Base-by-base conservation (phyloP, 2,888 invertebrate species). In the Punctoribates punctum region DNA sequence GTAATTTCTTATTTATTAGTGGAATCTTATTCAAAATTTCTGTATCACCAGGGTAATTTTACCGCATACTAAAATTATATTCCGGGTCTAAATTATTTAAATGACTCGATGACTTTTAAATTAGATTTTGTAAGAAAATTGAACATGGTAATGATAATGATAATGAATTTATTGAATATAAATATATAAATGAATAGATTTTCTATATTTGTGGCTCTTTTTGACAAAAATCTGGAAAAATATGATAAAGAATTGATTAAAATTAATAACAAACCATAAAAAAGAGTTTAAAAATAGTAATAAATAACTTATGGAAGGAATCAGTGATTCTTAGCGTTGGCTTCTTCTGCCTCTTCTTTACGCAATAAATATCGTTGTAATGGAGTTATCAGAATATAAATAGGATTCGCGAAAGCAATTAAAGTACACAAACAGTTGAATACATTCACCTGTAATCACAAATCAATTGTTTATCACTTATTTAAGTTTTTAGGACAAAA, bases 291-390 rank as follows among this genome's bases (percentile, higher is more conserved):
- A 34, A 34, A 29, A 17, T 23, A 57, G 4, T 17, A 20, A 57
- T 20, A 70, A 38, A 38, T 27, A 70, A 38, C 8, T 13, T n/a
- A 73, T n/a, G 2, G 23, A 73, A 29, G 15, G n/a, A 54, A 17
- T 73, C 46, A 75, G 13, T 17, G 20, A 67, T 17, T 20, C 42
- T 25, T 34, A 17, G 67, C 42, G 11, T 76, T 51, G 3, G 46
- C 48, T 57, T 42, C n/a, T 29, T 73, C 23, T 34, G 89, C 15
- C 20, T 75, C 72, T 27, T 79, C 77, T 73, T 77, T 77, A n/a
- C 51, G 60, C 17, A 79, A 15, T 65, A 79, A 78, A 54, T 77
- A 77, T 60, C 73, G 78, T 54, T 80, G 80, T 4, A 80, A 15
- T 15, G 79, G 79, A 6, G 74, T 79, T n/a, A 78, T 73, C 1